Conservation (phyloP, 2,797 vertebrate genomes). For the Pterois miles region DNA sequence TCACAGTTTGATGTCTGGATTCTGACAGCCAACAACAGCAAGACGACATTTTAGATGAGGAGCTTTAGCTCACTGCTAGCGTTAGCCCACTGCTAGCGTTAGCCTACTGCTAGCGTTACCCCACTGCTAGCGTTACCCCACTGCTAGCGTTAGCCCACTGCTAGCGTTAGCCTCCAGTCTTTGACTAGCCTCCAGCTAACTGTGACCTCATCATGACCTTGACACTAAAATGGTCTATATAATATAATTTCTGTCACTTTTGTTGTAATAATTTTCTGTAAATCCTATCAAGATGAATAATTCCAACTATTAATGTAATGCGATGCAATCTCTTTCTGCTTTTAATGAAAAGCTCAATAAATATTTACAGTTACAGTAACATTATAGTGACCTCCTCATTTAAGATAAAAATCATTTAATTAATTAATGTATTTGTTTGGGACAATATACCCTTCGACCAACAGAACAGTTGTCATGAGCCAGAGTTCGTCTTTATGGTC, state of each 20-base stretch:
- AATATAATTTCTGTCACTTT: not conserved
- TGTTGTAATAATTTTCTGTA: not conserved
- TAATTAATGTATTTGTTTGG: not conserved
- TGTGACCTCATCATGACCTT: no score
- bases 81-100: no score
- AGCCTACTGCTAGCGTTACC: no score
- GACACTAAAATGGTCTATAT: no score
- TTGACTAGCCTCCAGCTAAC: no score
- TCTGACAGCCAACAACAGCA: no score
- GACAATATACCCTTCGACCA: not conserved
- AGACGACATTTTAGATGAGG: no score
- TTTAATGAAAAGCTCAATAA: constrained; percentile 6
- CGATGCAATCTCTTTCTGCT: not conserved
- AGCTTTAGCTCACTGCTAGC: no score
- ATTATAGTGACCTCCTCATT: not conserved
- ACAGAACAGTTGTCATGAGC: not conserved
- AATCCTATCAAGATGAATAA: not conserved
- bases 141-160: no score
- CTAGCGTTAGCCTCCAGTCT: no score
- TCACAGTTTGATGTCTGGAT: no score
- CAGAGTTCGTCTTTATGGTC: not conserved
- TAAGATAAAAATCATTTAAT: not conserved
- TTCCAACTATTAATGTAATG: not conserved
- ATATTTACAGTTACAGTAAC: not conserved
- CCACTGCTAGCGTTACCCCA: no score